phyloP scores from a whole-genome alignment of 2,797 vertebrate genomes.

The Darevskia mixta region DNA sequence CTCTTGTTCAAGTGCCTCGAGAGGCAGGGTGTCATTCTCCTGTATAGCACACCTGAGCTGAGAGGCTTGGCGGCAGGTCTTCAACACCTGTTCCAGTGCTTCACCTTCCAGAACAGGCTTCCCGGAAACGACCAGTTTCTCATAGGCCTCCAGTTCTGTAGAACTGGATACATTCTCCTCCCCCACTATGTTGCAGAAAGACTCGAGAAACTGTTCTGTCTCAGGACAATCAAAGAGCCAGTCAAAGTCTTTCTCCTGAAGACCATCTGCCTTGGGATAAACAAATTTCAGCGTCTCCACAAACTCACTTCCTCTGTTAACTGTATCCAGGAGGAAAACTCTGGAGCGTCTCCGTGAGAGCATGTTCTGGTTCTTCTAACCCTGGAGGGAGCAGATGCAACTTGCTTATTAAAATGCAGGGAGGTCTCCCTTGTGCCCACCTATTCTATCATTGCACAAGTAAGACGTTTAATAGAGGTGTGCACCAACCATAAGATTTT shows the following conservation, averaged over 20 bases:
- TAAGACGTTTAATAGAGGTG: background rate
- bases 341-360: background rate
- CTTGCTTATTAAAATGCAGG: background rate
- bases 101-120: slow-evolving; percentile 59
- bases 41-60: accelerated
- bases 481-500: too few relatives aligned
- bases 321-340: background rate
- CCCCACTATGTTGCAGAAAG: slow-evolving; percentile 55
- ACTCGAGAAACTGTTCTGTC: slow-evolving; percentile 45
- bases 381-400: slow-evolving; percentile 28
- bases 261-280: slow-evolving; percentile 22
- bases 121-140: slow-evolving; percentile 50
- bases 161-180: slow-evolving; percentile 45
- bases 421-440: background rate
- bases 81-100: slow-evolving; percentile 33
- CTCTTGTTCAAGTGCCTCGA: slow-evolving; percentile 48
- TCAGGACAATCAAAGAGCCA: slow-evolving; percentile 64
- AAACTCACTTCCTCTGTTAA: slow-evolving; percentile 25
- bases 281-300: slow-evolving; percentile 21
- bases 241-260: slow-evolving; percentile 57
- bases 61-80: accelerated
- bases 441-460: background rate
- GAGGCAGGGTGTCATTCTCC: background rate
- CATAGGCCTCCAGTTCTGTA: slow-evolving; percentile 51
- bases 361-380: slow-evolving; percentile 41